These are phyloP conservation scores for Coptotermes formosanus DNA, from an alignment of 1,140 invertebrate genomes.

Conservation along the genomic window DNA sequence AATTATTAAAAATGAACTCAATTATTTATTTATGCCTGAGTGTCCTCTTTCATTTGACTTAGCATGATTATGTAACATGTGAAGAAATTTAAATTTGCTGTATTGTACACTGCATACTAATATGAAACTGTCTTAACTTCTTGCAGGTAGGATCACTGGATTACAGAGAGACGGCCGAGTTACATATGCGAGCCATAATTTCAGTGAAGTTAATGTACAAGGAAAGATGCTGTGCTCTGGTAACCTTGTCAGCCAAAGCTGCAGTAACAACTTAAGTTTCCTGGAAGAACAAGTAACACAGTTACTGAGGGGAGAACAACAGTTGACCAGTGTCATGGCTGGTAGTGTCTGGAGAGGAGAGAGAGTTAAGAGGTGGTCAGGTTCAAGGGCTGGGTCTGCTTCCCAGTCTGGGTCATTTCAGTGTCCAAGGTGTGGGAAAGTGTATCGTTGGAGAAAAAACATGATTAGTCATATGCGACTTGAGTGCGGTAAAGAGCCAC, in stretches of 20 bases:
- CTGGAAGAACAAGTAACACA: neutral
- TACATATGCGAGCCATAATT: neutral
- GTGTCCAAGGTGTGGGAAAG: conserved; percentile 49
- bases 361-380: neutral
- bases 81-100: too few relatives aligned
- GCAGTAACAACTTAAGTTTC: neutral
- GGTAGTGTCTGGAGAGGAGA: neutral
- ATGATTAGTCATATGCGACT: conserved; percentile 55
- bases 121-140: neutral
- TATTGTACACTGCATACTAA: neutral
- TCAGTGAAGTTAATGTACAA: conserved; percentile 1
- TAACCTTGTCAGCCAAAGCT: neutral
- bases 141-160: neutral
- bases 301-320: neutral
- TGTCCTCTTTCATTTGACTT: too few relatives aligned
- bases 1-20: too few relatives aligned
- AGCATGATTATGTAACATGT: too few relatives aligned
- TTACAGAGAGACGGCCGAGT: neutral
- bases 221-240: neutral
- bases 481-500: conserved; percentile 62
- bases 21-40: too few relatives aligned
- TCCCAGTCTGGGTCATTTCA: conserved; percentile 37
- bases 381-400: neutral
- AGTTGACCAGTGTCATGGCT: neutral
- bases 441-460: conserved; percentile 53